Evolutionary conservation across 2,797 vertebrate genomes (phyloP).

Genomic region (Botia kubotai): DNA sequence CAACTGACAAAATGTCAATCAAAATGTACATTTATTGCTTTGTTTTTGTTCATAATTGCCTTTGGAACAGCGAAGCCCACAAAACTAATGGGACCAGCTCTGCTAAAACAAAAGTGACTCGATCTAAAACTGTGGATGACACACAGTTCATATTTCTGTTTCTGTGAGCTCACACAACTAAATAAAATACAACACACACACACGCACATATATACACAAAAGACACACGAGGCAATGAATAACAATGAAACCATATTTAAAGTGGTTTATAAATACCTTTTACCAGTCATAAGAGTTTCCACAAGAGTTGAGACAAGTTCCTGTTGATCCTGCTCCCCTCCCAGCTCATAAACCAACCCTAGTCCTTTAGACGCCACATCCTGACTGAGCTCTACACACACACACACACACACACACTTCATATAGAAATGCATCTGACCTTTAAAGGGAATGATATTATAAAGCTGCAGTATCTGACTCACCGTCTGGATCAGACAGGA

Average conservation of each 20-base stretch:
- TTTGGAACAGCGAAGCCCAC: not conserved
- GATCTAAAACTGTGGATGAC: not conserved
- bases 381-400: constrained; percentile 90
- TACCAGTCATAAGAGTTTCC: constrained; percentile 98
- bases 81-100: not conserved
- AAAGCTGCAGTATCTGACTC: constrained; percentile 65
- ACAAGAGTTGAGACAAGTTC: constrained; percentile 93
- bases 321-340: constrained; percentile 92
- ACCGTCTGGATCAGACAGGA: constrained; percentile 96
- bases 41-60: no score
- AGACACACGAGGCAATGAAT: not conserved
- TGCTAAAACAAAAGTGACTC: not conserved
- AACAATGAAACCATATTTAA: constrained; percentile 1
- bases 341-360: constrained; percentile 95
- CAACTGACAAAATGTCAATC: no score
- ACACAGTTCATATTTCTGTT: not conserved
- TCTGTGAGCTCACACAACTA: not conserved
- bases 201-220: not conserved
- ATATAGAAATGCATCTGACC: not conserved
- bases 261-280: constrained; percentile 81
- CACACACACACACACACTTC: constrained; percentile 11
- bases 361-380: constrained; percentile 98
- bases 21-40: not conserved
- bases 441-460: not conserved
- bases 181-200: not conserved